These are phyloP conservation scores for Oeneis ivallda DNA, from an alignment of 2,888 invertebrate genomes.

Conservation along the genomic window DNA sequence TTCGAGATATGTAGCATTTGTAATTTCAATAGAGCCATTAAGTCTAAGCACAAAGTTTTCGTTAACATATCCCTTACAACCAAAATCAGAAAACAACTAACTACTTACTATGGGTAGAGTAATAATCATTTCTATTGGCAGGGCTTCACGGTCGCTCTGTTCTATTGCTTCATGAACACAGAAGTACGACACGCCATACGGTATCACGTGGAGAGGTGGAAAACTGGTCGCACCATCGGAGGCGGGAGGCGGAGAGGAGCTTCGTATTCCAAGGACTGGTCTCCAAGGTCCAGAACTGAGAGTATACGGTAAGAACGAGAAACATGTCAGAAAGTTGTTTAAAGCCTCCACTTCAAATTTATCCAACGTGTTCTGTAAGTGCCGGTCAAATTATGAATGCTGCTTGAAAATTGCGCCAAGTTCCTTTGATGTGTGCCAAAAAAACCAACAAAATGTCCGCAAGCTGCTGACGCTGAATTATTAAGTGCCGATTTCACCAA, in stretches of 20 bases:
- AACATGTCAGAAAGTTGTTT: constrained; percentile 9
- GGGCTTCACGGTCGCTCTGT: constrained; percentile 94
- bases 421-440: too few relatives aligned
- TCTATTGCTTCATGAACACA: constrained; percentile 96
- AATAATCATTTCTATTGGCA: constrained; percentile 56
- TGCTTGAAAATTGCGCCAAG: background rate
- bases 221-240: constrained; percentile 84
- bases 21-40: too few relatives aligned
- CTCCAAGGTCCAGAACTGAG: constrained; percentile 89
- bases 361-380: background rate
- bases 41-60: too few relatives aligned
- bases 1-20: too few relatives aligned
- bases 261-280: constrained; percentile 91
- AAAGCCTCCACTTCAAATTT: background rate
- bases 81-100: too few relatives aligned
- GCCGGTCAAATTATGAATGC: too few relatives aligned
- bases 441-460: too few relatives aligned
- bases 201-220: constrained; percentile 91
- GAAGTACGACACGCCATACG: constrained; percentile 93
- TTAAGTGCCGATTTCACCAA: too few relatives aligned
- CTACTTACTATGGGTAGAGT: too few relatives aligned
- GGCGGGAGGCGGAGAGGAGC: constrained; percentile 84
- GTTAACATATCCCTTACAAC: background rate
- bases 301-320: constrained; percentile 86
- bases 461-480: too few relatives aligned